Evolutionary conservation across 2,797 vertebrate species (phyloP).

Genomic region (Alauda arvensis): DNA sequence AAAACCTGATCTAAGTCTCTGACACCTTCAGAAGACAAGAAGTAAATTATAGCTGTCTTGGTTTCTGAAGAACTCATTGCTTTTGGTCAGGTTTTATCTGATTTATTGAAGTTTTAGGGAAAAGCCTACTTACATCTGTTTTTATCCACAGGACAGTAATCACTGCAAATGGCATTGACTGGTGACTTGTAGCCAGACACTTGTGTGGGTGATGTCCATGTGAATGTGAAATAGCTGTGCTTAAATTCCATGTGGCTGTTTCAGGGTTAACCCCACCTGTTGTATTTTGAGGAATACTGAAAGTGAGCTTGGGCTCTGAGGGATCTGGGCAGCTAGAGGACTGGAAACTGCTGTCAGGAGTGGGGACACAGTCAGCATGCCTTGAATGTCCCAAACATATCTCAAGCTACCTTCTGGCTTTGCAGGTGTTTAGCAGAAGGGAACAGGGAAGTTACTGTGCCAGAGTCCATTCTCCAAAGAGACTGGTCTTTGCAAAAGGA

Average conservation of each 20-base stretch:
- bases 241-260: background rate
- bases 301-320: rapidly evolving
- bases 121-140: background rate
- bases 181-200: background rate
- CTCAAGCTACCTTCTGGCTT: background rate
- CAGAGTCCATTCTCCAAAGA: background rate
- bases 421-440: background rate
- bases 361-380: background rate
- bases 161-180: background rate
- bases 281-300: background rate
- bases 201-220: background rate
- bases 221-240: background rate
- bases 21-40: background rate
- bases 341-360: background rate
- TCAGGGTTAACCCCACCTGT: background rate
- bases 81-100: background rate
- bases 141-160: background rate
- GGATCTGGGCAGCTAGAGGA: background rate
- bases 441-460: background rate
- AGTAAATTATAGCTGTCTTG: background rate
- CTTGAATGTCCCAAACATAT: background rate
- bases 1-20: background rate
- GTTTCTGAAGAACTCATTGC: background rate
- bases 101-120: background rate
- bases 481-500: background rate